Conservation (phyloP, 2,888 invertebrate genomes). For the Andrena chrysosceles region DNA sequence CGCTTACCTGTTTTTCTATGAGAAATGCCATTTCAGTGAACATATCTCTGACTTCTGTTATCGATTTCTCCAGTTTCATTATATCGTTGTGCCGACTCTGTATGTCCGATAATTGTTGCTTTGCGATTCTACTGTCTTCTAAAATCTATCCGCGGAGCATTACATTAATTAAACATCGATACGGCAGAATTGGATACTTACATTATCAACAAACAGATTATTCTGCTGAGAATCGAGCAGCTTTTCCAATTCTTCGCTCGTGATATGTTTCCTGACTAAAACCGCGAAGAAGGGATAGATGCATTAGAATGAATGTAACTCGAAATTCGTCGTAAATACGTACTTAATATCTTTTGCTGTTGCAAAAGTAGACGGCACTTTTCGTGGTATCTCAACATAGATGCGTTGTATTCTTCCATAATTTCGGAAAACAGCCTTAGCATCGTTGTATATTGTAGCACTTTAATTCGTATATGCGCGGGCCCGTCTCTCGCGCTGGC, state of each 20-base stretch:
- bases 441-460: conserved; percentile 85
- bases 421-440: conserved; percentile 85
- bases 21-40: conserved; percentile 94
- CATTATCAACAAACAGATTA: conserved; percentile 86
- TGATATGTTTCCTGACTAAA: conserved; percentile 78
- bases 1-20: conserved; percentile 90
- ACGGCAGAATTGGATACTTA: conserved; percentile 75
- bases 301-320: conserved; percentile 11
- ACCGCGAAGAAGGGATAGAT: conserved; percentile 37
- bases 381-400: conserved; percentile 86
- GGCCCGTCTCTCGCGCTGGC: conserved; percentile 75
- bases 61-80: conserved; percentile 92
- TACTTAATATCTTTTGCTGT: conserved; percentile 87
- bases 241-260: conserved; percentile 83
- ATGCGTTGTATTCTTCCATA: conserved; percentile 86
- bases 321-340: conserved; percentile 65
- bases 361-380: conserved; percentile 86
- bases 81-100: conserved; percentile 94
- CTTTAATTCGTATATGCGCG: conserved; percentile 84
- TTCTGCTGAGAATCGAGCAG: conserved; percentile 84
- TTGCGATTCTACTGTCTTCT: conserved; percentile 92
- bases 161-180: conserved; percentile 4
- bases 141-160: conserved; percentile 87
- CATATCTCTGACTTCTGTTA: conserved; percentile 92
- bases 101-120: conserved; percentile 91